Percentiles rank a stretch among this genome's conserved stretches.
These are phyloP conservation scores for Diadromus collaris DNA, from an alignment of 2,888 invertebrate genomes.

Conservation along the genomic window DNA sequence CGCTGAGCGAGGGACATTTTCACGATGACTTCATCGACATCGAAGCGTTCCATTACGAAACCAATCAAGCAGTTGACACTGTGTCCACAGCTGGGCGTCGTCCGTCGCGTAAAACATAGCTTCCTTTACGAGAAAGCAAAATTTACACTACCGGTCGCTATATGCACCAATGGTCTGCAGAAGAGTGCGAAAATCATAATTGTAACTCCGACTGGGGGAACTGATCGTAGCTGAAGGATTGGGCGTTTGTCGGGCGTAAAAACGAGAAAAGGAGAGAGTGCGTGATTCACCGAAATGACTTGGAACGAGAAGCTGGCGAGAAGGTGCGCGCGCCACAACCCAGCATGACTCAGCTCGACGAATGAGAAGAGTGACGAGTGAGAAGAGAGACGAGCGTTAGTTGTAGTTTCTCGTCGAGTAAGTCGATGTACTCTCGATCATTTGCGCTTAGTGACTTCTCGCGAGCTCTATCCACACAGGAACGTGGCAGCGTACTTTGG, in stretches of 20 bases:
- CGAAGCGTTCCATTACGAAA: constrained; percentile 35
- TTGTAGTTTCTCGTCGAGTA: constrained; percentile 6
- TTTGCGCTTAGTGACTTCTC: background rate
- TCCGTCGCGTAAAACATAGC: background rate
- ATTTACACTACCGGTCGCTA: background rate
- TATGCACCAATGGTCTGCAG: background rate
- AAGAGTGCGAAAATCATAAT: background rate
- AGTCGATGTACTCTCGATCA: constrained; percentile 16
- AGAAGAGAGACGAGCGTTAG: constrained; percentile 12
- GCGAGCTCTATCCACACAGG: background rate
- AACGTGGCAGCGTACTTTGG: background rate
- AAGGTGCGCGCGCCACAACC: constrained; percentile 6
- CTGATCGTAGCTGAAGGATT: background rate
- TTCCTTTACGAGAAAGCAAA: too few species aligned
- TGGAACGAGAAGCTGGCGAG: constrained; percentile 32
- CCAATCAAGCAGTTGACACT: constrained; percentile 30
- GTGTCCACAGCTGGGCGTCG: constrained; percentile 12
- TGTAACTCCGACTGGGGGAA: background rate
- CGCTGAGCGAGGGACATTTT: background rate
- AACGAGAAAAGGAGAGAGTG: constrained; percentile 42
- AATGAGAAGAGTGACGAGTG: too few species aligned
- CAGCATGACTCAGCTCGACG: constrained; percentile 49
- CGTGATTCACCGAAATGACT: constrained; percentile 54
- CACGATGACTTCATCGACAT: constrained; percentile 7
- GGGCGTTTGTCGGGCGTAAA: constrained; percentile 35